These are phyloP conservation scores for Megaceryle maxima DNA, from an alignment of 2,113 vertebrate species.

Conservation along the genomic window DNA sequence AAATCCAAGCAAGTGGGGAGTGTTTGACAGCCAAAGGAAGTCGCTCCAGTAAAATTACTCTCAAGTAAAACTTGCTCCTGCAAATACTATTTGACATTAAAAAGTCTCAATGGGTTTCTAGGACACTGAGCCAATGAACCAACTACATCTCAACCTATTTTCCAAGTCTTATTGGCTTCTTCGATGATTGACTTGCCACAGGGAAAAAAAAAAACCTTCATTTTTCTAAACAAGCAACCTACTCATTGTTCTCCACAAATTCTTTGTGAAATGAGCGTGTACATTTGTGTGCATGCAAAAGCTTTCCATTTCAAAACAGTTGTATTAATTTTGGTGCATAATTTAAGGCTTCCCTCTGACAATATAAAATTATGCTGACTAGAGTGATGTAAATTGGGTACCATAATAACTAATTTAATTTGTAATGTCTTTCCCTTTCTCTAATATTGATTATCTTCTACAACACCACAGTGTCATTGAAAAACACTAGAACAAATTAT, in stretches of 20 bases:
- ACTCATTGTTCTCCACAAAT: neutral
- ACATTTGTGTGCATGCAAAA: neutral
- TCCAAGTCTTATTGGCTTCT: neutral
- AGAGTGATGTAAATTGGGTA: conserved; percentile 8
- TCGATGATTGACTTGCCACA: neutral
- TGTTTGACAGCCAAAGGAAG: neutral
- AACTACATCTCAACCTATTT: neutral
- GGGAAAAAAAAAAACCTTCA: neutral
- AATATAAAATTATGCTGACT: conserved; percentile 14
- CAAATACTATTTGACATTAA: neutral
- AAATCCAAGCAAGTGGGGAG: neutral
- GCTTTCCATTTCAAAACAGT: neutral
- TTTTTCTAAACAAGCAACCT: neutral
- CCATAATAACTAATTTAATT: conserved; percentile 27
- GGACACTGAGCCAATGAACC: neutral
- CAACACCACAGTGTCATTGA: neutral
- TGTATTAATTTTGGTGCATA: neutral
- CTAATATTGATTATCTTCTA: conserved; percentile 12
- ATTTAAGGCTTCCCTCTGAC: conserved; percentile 18
- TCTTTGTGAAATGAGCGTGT: neutral
- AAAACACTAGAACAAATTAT: neutral
- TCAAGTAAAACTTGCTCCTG: neutral
- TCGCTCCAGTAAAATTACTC: neutral
- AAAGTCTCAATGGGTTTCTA: neutral
- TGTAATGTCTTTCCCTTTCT: neutral